Conservation (phyloP, 2,888 invertebrate species). For the Xestia sexstrigata region DNA sequence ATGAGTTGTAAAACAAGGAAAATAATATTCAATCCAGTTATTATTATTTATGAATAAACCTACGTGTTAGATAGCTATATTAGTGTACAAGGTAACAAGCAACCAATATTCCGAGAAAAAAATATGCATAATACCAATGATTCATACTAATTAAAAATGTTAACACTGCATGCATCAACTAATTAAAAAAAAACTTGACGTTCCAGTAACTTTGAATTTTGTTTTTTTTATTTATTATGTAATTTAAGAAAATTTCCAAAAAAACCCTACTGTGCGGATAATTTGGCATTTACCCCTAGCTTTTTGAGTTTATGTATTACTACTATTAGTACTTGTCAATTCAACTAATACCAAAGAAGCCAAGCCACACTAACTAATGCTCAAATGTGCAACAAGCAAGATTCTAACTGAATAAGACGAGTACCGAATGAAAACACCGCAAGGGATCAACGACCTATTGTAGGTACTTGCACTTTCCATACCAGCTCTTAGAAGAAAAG, state of each 20-base stretch:
- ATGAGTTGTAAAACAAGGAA: constrained; percentile 9
- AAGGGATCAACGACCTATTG: constrained; percentile 5
- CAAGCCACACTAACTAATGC: background rate
- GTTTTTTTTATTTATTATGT: no score
- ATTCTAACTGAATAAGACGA: background rate
- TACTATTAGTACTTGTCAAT: background rate
- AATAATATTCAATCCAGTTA: background rate
- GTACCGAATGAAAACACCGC: background rate
- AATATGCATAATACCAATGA: background rate
- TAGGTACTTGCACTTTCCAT: background rate
- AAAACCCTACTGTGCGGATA: background rate
- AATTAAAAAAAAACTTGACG: background rate
- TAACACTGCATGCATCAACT: background rate
- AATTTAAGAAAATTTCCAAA: background rate
- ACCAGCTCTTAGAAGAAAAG: background rate
- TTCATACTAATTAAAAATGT: constrained; percentile 4
- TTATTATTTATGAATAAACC: background rate
- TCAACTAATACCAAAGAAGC: background rate
- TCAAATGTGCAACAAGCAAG: background rate
- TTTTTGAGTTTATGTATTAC: background rate
- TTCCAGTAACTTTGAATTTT: background rate
- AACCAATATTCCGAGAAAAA: background rate
- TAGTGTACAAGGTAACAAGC: background rate
- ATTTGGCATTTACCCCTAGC: no score
- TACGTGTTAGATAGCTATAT: background rate